Base-by-base conservation (phyloP, 2,797 vertebrate genomes). In the Myotis vivesi region DNA sequence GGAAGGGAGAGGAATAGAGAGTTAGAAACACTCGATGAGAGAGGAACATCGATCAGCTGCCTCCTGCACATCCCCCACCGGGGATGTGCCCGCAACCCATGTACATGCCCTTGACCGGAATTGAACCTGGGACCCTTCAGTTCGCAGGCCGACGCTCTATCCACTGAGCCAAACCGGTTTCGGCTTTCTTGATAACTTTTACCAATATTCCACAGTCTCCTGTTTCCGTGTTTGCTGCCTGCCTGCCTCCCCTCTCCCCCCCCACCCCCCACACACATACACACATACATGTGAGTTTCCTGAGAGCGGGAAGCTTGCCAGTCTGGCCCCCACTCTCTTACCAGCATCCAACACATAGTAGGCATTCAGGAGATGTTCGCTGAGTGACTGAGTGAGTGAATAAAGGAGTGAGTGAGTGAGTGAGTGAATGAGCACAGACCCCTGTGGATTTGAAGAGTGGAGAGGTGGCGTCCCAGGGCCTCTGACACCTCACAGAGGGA, bases 161-260 rank as follows among this genome's bases (percentile, higher is more conserved):
- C n/a, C n/a, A n/a, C n/a, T n/a, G n/a, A n/a, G n/a, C n/a, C n/a
- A n/a, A n/a, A n/a, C n/a, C n/a, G n/a, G n/a, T n/a, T n/a, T n/a
- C n/a, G n/a, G n/a, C n/a, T 66, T 33, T 33, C 69, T 30, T 20
- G 4, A 4, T 22, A 15, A 46, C 30, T 1, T 20, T 33, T 5
- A 19, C 13, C 46, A 19, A 5, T 3, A 33, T 36, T 6, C 12
- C 5, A 0, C 2, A 6, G n/a, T 13, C n/a, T 38, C 19, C 71
- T 16, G 53, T 20, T 11, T 1, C 4, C 20, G 20, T 0, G 2
- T 38, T 36, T 75, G 23, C 55, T 1, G 2, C 3, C 83, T 4
- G 59, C 8, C 49, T 69, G 11, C 15, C 23, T 11, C 15, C 0
- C 75, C 23, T 15, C 10, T 23, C 2, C 22, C 72, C n/a, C 44